Evolutionary conservation across 2,888 invertebrate genomes (phyloP), one percentile per base, ranked within the genome.

Genomic region (Belgica antarctica): DNA sequence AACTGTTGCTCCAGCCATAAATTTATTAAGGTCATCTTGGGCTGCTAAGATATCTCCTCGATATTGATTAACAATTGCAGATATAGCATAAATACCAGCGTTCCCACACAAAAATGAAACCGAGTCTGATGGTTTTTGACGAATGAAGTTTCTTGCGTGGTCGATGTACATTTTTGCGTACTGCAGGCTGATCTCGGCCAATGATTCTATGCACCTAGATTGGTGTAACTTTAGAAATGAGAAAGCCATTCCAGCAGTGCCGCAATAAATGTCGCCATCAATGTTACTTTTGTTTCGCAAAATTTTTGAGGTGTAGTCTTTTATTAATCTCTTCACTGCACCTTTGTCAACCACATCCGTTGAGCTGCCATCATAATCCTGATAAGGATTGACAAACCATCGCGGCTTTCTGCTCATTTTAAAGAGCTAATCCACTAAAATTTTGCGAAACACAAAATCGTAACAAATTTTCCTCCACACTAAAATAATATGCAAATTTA

Each of bases 71-170:
- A 90, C 77, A 24, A 84, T 87, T 0, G 88, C 83, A 0, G 88
- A 87, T 1, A 92, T 81, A 1, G 90, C 91, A 75, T 86, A 87
- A 2, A 89, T 85, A 0, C 94, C 94, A 10, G 87, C 87, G 75
- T 88, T 87, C 1, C 93, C 93, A n/a, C 91, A 83, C 12, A 93
- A 77, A n/a, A n/a, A n/a, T n/a, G n/a, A n/a, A n/a, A n/a, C n/a
- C 61, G 84, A 82, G 71, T 89, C 87, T n/a, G 83, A 81, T 41
- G 75, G 79, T 74, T 75, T 82, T 77, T 72, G 83, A 57, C 78
- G 2, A 7, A 82, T 80, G 70, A 83, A 82, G 36, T 83, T 81
- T 71, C 89, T 77, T 1, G 88, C 85, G 8, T 86, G 86, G 66
- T 83, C 80, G 17, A 89, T 78, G 75, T 89, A 89, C 65, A 86